Evolutionary conservation across 2,113 vertebrate genomes (phyloP), one percentile per base, ranked within the genome.

Genomic region (Xiphorhynchus elegans): DNA sequence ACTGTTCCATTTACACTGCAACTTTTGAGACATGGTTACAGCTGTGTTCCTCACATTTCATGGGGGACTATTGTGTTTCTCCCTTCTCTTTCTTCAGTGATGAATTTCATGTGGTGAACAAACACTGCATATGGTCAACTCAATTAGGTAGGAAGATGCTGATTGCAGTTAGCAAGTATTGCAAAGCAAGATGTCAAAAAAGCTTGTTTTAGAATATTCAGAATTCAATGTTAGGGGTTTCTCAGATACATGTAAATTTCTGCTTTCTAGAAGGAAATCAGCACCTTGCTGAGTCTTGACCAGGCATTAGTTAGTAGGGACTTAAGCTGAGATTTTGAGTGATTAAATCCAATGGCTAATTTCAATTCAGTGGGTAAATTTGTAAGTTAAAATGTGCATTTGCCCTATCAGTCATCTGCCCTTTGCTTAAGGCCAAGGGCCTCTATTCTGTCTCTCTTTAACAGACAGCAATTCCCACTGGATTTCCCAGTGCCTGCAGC

Each of bases 381-480:
- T 44, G 21, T 44, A 60, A 24, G 13, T 70, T 66, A 55, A 77
- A 77, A 47, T 5, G 26, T 42, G 15, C 1, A 0, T 87, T 90
- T 49, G 21, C 46, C 28, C 2, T 50, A 52, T 68, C 33, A 31
- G 26, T 56, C 56, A 25, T 74, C 77, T 60, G 73, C 14, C 7
- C 15, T 59, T 29, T 19, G 19, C 7, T 29, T 62, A 39, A 42
- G 13, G 56, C 40, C 0, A 0, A 9, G 28, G 15, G 10, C n/a
- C 40, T 77, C n/a, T 55, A 4, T 52, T 77, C 80, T 64, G 17
- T 46, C 53, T 72, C 17, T 12, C 6, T 44, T 47, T 40, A 52
- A 24, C 4, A 81, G 19, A 83, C 24, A n/a, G 44, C 66, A 49
- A 4, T 53, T 84, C 68, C 56, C 50, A 20, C 44, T 26, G 49